Evolutionary conservation across 2,113 vertebrate genomes (phyloP).

Genomic region (Trichomycterus rosablanca): DNA sequence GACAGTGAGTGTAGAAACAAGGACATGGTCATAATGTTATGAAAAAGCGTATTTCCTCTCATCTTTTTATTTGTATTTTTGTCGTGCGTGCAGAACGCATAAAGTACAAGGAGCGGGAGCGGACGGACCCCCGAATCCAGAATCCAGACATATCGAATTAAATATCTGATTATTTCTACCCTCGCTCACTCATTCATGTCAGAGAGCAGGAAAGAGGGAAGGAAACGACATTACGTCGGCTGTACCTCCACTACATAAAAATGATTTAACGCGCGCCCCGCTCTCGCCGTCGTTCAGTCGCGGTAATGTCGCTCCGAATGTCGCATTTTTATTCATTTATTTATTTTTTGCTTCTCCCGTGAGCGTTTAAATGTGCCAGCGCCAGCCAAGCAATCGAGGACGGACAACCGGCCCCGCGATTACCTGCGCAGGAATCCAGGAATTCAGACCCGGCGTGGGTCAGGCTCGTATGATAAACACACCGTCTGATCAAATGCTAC

Average conservation of each 20-base stretch:
- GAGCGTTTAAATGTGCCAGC: constrained; percentile 41
- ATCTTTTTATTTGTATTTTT: constrained; percentile 18
- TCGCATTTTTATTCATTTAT: constrained; percentile 59
- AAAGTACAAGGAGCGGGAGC: constrained; percentile 30
- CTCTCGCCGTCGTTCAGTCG: constrained; percentile 64
- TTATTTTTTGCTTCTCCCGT: constrained; percentile 50
- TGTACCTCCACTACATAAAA: constrained; percentile 71
- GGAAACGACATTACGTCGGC: constrained; percentile 57
- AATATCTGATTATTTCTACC: constrained; percentile 39
- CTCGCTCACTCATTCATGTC: constrained; percentile 7
- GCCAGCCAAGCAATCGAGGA: constrained; percentile 43
- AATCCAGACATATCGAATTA: constrained; percentile 38
- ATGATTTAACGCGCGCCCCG: constrained; percentile 71
- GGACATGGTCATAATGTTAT: too few species aligned
- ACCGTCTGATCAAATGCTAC: constrained; percentile 72
- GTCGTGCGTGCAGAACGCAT: constrained; percentile 53
- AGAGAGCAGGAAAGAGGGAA: constrained; percentile 23
- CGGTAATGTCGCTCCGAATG: constrained; percentile 65
- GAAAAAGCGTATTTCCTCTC: too few species aligned
- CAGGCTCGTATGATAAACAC: constrained; percentile 62
- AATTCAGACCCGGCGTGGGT: constrained; percentile 35
- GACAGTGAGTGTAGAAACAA: too few species aligned
- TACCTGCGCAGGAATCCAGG: constrained; percentile 44
- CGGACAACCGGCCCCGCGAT: constrained; percentile 38
- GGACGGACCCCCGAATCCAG: constrained; percentile 34